phyloP scores from a whole-genome alignment of 2,797 vertebrate species.

The Gymnocypris eckloni region DNA sequence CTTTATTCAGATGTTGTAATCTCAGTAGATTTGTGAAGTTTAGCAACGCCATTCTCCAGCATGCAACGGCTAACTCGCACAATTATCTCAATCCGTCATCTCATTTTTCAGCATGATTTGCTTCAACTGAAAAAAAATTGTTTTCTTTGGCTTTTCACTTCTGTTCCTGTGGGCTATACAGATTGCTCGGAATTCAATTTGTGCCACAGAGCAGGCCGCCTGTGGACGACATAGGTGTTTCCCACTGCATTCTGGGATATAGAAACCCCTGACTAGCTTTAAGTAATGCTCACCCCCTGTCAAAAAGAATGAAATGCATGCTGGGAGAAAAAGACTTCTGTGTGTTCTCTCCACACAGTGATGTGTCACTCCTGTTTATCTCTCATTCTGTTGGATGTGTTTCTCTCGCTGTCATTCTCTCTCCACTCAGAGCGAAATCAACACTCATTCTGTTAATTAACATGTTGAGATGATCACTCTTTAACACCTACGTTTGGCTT shows the following conservation, averaged over 20 bases:
- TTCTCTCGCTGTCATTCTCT: background rate
- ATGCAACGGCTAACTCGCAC: slow-evolving; percentile 56
- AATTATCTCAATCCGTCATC: slow-evolving; percentile 69
- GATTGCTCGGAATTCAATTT: slow-evolving; percentile 79
- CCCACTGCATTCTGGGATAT: slow-evolving; percentile 58
- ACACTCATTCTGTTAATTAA: slow-evolving; percentile 9
- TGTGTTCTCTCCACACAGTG: slow-evolving; percentile 61
- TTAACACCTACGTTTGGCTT: slow-evolving; percentile 12
- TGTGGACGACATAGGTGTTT: slow-evolving; percentile 67
- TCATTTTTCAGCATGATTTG: slow-evolving; percentile 66
- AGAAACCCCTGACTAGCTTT: slow-evolving; percentile 65
- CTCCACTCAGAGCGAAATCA: background rate
- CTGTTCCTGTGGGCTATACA: slow-evolving; percentile 70
- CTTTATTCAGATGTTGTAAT: slow-evolving; percentile 48
- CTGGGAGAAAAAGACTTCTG: slow-evolving; percentile 64
- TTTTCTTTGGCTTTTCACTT: slow-evolving; percentile 67
- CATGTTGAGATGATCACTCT: background rate
- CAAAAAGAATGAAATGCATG: slow-evolving; percentile 68
- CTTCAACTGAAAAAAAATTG: slow-evolving; percentile 58
- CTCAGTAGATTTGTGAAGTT: slow-evolving; percentile 46
- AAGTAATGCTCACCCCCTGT: slow-evolving; percentile 69
- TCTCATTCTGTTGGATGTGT: slow-evolving; percentile 41
- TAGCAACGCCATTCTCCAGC: slow-evolving; percentile 45
- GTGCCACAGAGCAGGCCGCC: slow-evolving; percentile 64
- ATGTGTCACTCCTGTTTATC: slow-evolving; percentile 56